Percentiles rank a stretch among this genome's conserved stretches.
These are phyloP conservation scores for Anarhynchus alexandrinus DNA, from an alignment of 2,113 vertebrate species.

Conservation along the genomic window DNA sequence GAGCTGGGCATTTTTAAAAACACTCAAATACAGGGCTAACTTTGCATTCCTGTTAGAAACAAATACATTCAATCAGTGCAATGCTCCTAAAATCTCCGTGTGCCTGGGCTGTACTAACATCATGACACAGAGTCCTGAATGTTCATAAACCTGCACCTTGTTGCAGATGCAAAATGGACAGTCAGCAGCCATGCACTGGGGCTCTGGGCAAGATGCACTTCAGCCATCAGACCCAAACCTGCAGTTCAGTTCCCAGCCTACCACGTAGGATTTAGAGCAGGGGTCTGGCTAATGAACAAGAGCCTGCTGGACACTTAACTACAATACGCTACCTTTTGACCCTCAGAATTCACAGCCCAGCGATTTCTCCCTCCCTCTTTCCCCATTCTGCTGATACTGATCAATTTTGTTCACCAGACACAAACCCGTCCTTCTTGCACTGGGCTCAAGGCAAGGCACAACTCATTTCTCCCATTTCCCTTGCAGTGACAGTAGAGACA, in stretches of 20 bases:
- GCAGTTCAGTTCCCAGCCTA: not conserved
- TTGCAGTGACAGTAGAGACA: constrained; percentile 6
- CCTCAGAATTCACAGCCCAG: not conserved
- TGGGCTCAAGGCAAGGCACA: not conserved
- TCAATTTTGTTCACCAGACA: not conserved
- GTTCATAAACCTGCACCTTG: not conserved
- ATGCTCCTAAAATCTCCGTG: not conserved
- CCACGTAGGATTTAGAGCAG: not conserved
- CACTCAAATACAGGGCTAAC: not conserved
- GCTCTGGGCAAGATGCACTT: not conserved
- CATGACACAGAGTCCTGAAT: not conserved
- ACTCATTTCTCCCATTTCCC: not conserved
- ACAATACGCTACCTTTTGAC: not conserved
- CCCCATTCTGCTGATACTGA: not conserved
- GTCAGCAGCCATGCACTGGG: not conserved
- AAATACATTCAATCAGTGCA: not conserved
- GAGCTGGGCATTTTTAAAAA: not conserved
- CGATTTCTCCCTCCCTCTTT: not conserved
- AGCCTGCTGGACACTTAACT: not conserved
- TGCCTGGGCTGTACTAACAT: not conserved
- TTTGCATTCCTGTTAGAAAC: not conserved
- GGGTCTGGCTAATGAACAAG: not conserved
- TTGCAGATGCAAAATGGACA: not conserved
- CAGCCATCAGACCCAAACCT: not conserved
- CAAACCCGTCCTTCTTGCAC: not conserved